These are phyloP conservation scores for Stichodactyla mertensii DNA, from an alignment of 64 coral and sea anemone genomes.

Conservation along the genomic window DNA sequence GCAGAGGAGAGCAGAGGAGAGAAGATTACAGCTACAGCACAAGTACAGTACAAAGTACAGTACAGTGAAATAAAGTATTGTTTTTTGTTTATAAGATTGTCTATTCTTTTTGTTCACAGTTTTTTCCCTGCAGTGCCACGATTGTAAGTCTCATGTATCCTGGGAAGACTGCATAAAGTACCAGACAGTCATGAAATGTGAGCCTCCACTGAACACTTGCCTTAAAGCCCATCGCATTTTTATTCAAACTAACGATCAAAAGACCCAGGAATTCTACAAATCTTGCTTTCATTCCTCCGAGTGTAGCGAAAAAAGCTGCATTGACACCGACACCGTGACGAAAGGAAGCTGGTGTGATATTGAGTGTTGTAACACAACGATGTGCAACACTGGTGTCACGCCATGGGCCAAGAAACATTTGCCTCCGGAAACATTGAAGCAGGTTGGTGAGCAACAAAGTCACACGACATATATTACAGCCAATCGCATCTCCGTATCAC, in stretches of 20 bases:
- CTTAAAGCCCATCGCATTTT: neutral
- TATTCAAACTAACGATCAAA: neutral
- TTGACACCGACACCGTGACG: neutral
- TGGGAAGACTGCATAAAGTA: neutral
- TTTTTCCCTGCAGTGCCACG: neutral
- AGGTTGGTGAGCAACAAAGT: neutral
- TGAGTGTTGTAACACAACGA: conserved; percentile 5
- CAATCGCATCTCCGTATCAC: neutral
- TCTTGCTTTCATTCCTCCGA: neutral
- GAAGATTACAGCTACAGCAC: no score
- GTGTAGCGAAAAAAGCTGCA: neutral
- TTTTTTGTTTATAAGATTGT: no score
- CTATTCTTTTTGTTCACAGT: neutral
- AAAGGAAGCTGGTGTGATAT: conserved; percentile 15
- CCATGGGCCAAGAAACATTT: neutral
- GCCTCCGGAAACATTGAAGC: neutral
- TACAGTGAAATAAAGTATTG: no score
- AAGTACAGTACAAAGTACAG: no score
- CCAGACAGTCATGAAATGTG: neutral
- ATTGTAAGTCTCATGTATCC: neutral
- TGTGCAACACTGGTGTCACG: neutral
- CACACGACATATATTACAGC: neutral
- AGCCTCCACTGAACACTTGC: neutral
- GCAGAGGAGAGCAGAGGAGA: no score
- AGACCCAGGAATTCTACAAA: neutral